Evolutionary conservation across 2,113 vertebrate genomes (phyloP), one percentile per base, ranked within the genome.

Genomic region (Solea solea): DNA sequence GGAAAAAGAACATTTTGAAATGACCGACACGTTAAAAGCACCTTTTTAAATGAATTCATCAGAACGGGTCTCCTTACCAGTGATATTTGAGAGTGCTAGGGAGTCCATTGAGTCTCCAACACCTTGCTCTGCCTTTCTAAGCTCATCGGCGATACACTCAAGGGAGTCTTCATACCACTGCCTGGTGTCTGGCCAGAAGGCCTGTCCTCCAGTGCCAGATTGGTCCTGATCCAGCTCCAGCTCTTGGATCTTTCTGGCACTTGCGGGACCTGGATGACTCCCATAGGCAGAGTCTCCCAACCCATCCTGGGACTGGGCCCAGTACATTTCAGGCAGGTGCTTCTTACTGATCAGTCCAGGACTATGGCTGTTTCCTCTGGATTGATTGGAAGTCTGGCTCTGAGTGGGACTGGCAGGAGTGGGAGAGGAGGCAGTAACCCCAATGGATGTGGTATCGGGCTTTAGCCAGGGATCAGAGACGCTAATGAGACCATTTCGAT

Each of bases 261-360:
- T 97, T 5, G 95, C 96, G 40, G 97, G 96, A 7, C 97, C 97
- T 1, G 97, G 97, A 76, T 98, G 97, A 86, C 97, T 98, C 9
- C 97, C 97, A 0, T 98, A 98, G 0, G 97, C 97, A 7, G 97
- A 98, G 82, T 98, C 97, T 9, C 97, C 97, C 71, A 98, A 88
- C 1, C 97, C 96, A 8, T 98, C 96, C 81, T 98, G 97, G 2
- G 97, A 98, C 86, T 98, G 97, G 27, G 96, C 93, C 97, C 97
- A 98, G 62, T 96, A 98, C 94, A 96, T 96, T 88, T 97, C 95
- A 57, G 95, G 92, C 1, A 97, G 94, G 81, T 97, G 94, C 73
- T 96, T 97, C 90, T 96, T 97, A 85, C 94, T 96, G 62, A 95
- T 95, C 49, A 97, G 58, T 71, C 91, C 89, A 42, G 88, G 86